phyloP scores from a whole-genome alignment of 2,888 invertebrate genomes.

The Acanthoscelides obtectus region DNA sequence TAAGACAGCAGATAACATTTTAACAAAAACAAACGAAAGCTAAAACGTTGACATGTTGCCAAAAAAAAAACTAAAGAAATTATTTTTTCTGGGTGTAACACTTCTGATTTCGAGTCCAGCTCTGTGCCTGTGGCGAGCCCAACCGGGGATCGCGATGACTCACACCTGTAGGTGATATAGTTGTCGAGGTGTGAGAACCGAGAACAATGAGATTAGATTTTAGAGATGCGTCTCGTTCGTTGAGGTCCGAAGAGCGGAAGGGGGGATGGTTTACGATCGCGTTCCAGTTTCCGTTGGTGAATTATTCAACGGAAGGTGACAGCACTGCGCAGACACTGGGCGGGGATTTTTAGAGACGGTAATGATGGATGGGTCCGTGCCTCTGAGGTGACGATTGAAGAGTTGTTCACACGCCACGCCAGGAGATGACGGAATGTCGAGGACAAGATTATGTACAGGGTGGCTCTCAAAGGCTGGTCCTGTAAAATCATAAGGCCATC shows the following conservation, averaged over 20 bases:
- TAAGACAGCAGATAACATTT: no score
- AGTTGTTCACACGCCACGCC: background rate
- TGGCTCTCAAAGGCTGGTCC: background rate
- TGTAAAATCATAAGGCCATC: no score
- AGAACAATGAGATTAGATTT: background rate
- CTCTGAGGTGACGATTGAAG: background rate
- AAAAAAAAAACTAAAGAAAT: no score
- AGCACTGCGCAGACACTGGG: background rate
- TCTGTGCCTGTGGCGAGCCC: background rate
- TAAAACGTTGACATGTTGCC: no score
- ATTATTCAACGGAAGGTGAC: background rate
- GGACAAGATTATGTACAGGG: background rate
- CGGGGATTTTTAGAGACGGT: background rate
- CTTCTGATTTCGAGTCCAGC: background rate
- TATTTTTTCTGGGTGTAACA: no score
- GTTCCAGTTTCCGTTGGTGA: background rate
- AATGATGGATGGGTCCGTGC: background rate
- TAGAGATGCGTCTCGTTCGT: background rate
- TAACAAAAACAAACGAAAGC: no score
- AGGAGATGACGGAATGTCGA: background rate
- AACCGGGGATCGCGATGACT: background rate
- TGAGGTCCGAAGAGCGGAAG: background rate
- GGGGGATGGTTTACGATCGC: background rate
- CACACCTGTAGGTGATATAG: slow-evolving; percentile 4
- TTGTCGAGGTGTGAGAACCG: slow-evolving; percentile 3